These are phyloP conservation scores for Trichopria drosophilae DNA, from an alignment of 2,888 invertebrate species.

Conservation along the genomic window DNA sequence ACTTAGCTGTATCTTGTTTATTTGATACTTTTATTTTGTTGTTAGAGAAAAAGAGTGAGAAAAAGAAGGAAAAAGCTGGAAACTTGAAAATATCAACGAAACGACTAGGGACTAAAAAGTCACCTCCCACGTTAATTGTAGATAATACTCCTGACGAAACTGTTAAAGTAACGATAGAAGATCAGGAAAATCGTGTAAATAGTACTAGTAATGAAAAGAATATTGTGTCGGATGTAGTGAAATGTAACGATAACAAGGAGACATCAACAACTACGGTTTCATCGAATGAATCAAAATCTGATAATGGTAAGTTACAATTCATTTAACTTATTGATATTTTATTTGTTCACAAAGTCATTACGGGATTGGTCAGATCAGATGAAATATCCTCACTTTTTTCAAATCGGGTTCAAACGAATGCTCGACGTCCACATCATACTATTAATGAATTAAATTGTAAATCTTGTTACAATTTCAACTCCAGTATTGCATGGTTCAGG, in stretches of 20 bases:
- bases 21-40: constrained; percentile 15
- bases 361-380: no score
- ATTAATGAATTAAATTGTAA: no score
- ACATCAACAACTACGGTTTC: constrained; percentile 3
- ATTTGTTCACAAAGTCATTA: no score
- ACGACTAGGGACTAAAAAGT: constrained; percentile 46
- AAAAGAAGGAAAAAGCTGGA: constrained; percentile 39
- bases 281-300: constrained; percentile 11
- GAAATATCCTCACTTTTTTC: no score
- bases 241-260: no score
- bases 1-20: constrained; percentile 1
- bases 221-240: no score
- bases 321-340: no score
- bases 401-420: no score
- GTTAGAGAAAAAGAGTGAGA: constrained; percentile 46
- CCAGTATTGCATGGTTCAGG: no score
- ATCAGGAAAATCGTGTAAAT: constrained; percentile 54
- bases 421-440: no score
- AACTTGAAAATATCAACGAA: constrained; percentile 36
- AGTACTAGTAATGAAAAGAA: constrained; percentile 31
- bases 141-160: constrained; percentile 36
- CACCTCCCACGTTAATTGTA: constrained; percentile 37
- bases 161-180: constrained; percentile 44
- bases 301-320: constrained; percentile 22
- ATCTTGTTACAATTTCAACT: no score